Conservation (phyloP, 2,113 vertebrate genomes). For the Sitta europaea region DNA sequence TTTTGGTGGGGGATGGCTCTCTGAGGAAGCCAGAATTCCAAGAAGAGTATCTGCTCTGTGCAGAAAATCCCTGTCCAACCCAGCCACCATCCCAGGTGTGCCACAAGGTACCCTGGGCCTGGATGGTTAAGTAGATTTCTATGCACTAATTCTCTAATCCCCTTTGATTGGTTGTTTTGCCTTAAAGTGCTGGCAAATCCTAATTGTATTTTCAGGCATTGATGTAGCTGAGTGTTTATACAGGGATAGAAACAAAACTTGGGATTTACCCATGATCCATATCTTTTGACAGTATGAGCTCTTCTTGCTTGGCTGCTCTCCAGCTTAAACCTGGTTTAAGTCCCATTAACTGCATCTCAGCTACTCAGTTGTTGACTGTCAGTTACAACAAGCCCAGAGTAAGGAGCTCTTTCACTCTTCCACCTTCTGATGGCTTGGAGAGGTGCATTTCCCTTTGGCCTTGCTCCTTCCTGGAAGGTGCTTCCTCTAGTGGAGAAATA, state of each 20-base stretch:
- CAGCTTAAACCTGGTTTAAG: neutral
- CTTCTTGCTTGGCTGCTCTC: neutral
- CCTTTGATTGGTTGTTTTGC: slow-evolving; percentile 32
- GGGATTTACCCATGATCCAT: neutral
- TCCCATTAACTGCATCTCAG: neutral
- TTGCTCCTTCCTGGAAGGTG: neutral
- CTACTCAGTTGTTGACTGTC: neutral
- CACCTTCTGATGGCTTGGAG: neutral
- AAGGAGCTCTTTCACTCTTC: neutral
- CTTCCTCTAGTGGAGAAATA: neutral
- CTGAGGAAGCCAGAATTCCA: neutral
- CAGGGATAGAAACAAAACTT: neutral
- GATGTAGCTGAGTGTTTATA: neutral
- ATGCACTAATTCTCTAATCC: slow-evolving; percentile 20
- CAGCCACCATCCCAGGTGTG: neutral
- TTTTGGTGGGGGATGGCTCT: neutral
- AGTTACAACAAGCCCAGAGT: neutral
- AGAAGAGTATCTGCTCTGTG: neutral
- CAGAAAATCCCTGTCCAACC: neutral
- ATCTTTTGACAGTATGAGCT: neutral
- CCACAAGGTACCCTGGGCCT: neutral
- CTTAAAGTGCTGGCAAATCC: slow-evolving; percentile 8
- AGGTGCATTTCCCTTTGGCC: neutral
- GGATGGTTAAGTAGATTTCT: neutral
- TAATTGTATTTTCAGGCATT: slow-evolving; percentile 17